These are phyloP conservation scores for Cygnus buccinator DNA, from an alignment of 2,113 vertebrate genomes.

Conservation along the genomic window DNA sequence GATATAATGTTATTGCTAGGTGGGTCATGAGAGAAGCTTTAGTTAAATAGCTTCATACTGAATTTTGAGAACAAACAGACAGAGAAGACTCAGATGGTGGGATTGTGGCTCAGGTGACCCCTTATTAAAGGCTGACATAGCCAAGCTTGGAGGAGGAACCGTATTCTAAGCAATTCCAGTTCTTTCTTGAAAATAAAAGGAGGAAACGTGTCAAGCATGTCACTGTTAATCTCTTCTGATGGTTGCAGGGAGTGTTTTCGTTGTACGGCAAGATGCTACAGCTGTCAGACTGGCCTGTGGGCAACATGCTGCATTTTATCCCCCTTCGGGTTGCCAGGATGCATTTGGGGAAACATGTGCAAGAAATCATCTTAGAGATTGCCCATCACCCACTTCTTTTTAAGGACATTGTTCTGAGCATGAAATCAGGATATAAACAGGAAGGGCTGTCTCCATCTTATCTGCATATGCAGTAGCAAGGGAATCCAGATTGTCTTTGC, in stretches of 20 bases:
- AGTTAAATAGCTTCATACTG: background rate
- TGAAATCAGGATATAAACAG: background rate
- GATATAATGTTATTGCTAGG: background rate
- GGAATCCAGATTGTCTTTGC: background rate
- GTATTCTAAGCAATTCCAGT: background rate
- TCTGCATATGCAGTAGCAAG: background rate
- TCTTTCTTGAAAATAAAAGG: constrained; percentile 2
- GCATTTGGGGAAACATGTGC: background rate
- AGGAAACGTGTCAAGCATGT: background rate
- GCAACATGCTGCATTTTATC: background rate
- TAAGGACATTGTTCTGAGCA: background rate
- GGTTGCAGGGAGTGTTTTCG: background rate
- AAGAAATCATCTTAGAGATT: background rate
- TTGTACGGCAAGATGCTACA: background rate
- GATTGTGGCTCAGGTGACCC: background rate
- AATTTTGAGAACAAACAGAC: background rate
- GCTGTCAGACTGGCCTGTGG: background rate
- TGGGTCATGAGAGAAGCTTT: background rate
- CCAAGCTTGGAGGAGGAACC: background rate
- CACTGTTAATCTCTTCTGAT: background rate
- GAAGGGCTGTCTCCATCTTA: background rate
- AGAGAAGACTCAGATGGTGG: background rate
- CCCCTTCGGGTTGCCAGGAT: background rate
- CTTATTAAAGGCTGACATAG: background rate
- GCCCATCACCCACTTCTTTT: background rate